phyloP scores from a whole-genome alignment of 2,888 invertebrate genomes.

The Pheosia gnoma region DNA sequence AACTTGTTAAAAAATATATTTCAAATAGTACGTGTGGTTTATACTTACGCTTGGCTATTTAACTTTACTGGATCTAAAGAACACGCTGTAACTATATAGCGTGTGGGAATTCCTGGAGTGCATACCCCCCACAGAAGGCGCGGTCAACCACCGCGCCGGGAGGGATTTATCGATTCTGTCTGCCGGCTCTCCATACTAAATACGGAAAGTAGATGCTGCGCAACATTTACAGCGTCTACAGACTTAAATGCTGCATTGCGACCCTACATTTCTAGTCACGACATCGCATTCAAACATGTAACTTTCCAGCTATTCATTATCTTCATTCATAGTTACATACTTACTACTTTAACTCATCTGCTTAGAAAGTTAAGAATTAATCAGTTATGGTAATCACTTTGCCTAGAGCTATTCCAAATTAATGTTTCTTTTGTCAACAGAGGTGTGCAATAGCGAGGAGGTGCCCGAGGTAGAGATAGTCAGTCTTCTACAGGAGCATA shows the following conservation, averaged over 20 bases:
- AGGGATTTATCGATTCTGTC: constrained; percentile 77
- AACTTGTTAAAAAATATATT: neutral
- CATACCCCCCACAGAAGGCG: constrained; percentile 54
- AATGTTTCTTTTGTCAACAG: constrained; percentile 82
- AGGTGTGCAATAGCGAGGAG: constrained; percentile 96
- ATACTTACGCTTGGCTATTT: neutral
- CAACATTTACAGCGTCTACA: constrained; percentile 45
- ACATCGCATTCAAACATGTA: constrained; percentile 57
- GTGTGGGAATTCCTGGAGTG: constrained; percentile 52
- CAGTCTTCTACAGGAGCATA: constrained; percentile 96
- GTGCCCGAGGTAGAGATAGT: constrained; percentile 98
- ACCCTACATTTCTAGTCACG: constrained; percentile 64
- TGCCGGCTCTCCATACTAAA: constrained; percentile 64
- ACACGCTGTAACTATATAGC: constrained; percentile 5
- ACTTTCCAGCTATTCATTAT: constrained; percentile 58
- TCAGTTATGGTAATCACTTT: constrained; percentile 14
- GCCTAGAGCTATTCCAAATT: constrained; percentile 18
- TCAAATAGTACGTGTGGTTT: neutral
- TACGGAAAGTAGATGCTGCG: constrained; percentile 61
- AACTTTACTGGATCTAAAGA: constrained; percentile 19
- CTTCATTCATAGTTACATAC: constrained; percentile 44
- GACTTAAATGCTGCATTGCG: constrained; percentile 52
- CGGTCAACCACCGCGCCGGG: constrained; percentile 57
- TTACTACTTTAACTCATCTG: constrained; percentile 23
- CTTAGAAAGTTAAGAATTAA: constrained; percentile 39